phyloP scores from a whole-genome alignment of 1,140 invertebrate species.

The Ceratosolen solmsi region DNA sequence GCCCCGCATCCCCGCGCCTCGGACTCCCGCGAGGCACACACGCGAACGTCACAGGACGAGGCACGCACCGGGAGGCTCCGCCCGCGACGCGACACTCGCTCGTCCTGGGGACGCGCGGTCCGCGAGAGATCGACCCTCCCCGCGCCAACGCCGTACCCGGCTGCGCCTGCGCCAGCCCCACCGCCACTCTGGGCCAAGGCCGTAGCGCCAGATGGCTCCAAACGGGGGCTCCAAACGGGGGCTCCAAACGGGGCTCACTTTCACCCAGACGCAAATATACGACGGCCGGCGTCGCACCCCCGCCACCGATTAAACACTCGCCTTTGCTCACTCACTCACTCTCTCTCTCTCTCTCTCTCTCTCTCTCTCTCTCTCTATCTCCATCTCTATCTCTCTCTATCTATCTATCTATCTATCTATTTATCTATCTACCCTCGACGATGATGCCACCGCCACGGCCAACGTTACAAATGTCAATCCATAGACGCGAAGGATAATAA shows the following conservation, averaged over 20 bases:
- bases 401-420: too few species aligned
- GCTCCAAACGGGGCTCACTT: too few species aligned
- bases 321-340: too few species aligned
- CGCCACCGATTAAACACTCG: too few species aligned
- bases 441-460: too few species aligned
- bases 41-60: slow-evolving; percentile 18
- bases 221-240: not conserved
- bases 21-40: slow-evolving; percentile 8
- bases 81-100: slow-evolving; percentile 15
- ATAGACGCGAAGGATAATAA: too few species aligned
- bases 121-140: slow-evolving; percentile 2
- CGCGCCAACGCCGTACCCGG: not conserved
- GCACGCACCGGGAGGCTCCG: not conserved
- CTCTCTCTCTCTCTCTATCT: too few species aligned
- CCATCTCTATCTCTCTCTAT: too few species aligned
- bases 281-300: too few species aligned
- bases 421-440: too few species aligned
- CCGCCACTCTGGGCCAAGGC: not conserved
- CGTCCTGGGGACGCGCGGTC: slow-evolving; percentile 1
- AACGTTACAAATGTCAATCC: too few species aligned
- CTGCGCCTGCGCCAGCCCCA: not conserved
- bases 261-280: not conserved
- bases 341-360: too few species aligned
- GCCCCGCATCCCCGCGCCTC: slow-evolving; percentile 3
- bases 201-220: not conserved